These are phyloP conservation scores for Acanthurus tractus DNA, from an alignment of 2,797 vertebrate species.

Conservation along the genomic window DNA sequence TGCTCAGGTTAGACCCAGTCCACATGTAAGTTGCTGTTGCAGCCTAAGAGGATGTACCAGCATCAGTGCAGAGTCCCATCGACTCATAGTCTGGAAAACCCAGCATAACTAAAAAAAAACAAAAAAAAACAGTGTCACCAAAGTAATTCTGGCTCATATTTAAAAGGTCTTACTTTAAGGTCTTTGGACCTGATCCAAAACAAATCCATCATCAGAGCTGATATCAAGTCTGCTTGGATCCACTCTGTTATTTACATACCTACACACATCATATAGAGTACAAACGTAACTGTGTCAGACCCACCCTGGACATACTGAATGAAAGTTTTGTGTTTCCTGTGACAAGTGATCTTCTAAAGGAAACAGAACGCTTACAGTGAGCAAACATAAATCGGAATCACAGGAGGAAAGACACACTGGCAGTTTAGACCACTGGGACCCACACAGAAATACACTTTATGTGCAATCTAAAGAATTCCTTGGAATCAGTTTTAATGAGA, in stretches of 20 bases:
- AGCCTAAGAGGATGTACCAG: not conserved
- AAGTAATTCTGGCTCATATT: not conserved
- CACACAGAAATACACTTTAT: not conserved
- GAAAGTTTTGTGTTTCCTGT: not conserved
- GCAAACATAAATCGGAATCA: not conserved
- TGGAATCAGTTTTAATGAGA: too few relatives aligned
- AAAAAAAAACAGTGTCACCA: not conserved
- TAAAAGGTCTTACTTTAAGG: not conserved
- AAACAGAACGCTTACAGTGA: not conserved
- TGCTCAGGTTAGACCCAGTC: conserved; percentile 2
- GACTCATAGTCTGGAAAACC: conserved; percentile 13
- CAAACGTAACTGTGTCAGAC: not conserved
- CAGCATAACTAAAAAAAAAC: conserved; percentile 12
- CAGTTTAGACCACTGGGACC: not conserved
- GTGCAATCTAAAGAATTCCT: too few relatives aligned
- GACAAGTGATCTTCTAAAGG: not conserved
- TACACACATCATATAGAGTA: not conserved
- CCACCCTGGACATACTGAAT: not conserved
- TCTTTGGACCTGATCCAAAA: not conserved
- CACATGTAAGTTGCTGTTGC: not conserved
- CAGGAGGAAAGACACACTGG: not conserved
- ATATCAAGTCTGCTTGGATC: not conserved
- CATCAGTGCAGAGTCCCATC: conserved; percentile 1
- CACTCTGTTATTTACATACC: not conserved
- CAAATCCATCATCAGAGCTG: not conserved